Conservation (phyloP, 2,888 invertebrate genomes). For the Troides aeacus region DNA sequence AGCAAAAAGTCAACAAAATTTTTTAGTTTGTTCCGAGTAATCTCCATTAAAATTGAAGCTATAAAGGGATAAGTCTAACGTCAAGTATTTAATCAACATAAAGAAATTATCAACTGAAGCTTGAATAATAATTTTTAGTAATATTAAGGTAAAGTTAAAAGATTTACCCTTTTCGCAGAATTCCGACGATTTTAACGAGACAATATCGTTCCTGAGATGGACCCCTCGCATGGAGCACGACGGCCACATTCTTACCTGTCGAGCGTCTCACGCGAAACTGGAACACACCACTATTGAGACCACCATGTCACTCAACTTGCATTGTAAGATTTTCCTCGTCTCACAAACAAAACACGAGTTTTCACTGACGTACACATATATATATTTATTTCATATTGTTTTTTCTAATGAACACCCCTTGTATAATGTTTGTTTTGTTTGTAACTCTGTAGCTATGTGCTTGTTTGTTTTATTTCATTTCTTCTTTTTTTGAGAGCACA, state of each 20-base stretch:
- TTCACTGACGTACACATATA: neutral
- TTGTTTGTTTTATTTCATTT: constrained; percentile 1
- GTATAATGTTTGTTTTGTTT: constrained; percentile 7
- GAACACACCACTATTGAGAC: constrained; percentile 87
- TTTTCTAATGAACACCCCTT: constrained; percentile 12
- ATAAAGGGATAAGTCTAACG: too few relatives aligned
- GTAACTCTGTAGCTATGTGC: neutral
- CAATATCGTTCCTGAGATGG: constrained; percentile 87
- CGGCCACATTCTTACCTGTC: constrained; percentile 88
- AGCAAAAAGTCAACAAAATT: too few relatives aligned
- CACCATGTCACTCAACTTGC: constrained; percentile 89
- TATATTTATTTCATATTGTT: constrained; percentile 7
- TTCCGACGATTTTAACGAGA: constrained; percentile 89
- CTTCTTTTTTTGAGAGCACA: neutral
- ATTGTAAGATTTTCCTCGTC: constrained; percentile 83
- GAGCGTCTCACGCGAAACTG: constrained; percentile 88
- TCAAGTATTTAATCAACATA: too few relatives aligned
- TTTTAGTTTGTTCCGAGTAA: too few relatives aligned
- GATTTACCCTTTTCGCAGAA: constrained; percentile 76
- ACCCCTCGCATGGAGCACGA: constrained; percentile 89
- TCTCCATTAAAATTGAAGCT: too few relatives aligned
- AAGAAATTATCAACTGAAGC: too few relatives aligned
- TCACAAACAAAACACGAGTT: constrained; percentile 21
- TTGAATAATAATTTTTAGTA: neutral
- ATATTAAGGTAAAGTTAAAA: constrained; percentile 1